Percentiles rank a stretch among this genome's conserved stretches.
Conservation (phyloP, 64 coral and sea anemone genomes). For the Montipora efflorescens region DNA sequence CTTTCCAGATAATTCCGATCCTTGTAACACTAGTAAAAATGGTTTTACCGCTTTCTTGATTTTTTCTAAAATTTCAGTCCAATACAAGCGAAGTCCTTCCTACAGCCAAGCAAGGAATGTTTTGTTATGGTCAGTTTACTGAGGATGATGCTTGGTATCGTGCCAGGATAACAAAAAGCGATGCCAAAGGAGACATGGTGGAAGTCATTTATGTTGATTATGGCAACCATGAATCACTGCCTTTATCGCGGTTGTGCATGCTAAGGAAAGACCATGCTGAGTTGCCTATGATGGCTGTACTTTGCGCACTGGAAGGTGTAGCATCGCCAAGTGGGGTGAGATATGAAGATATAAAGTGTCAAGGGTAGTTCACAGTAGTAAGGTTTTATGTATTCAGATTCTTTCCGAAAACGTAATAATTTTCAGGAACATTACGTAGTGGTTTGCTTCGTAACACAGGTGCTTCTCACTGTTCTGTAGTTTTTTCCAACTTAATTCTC, state of each 20-base stretch:
- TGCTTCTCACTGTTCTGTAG: no score
- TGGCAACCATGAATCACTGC: constrained; percentile 82
- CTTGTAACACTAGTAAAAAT: no score
- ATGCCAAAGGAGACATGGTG: constrained; percentile 4
- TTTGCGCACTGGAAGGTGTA: constrained; percentile 69
- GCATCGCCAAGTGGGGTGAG: constrained; percentile 6
- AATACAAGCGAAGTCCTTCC: not conserved
- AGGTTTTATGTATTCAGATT: no score
- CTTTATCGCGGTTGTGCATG: constrained; percentile 50
- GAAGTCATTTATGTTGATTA: constrained; percentile 89
- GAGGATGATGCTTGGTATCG: constrained; percentile 87
- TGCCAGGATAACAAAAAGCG: constrained; percentile 63
- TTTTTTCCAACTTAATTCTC: no score
- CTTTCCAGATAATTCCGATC: no score
- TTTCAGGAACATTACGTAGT: no score
- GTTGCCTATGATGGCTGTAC: constrained; percentile 85
- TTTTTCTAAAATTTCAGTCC: not conserved
- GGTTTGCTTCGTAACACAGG: no score
- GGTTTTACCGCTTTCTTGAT: not conserved
- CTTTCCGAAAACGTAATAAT: no score
- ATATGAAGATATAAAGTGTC: not conserved
- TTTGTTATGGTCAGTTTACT: constrained; percentile 86
- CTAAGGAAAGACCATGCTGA: constrained; percentile 80
- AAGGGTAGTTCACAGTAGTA: no score
- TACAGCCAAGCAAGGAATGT: constrained; percentile 20